These are phyloP conservation scores for Orchesellides sinensis DNA, from an alignment of 2,888 invertebrate species.

Conservation along the genomic window DNA sequence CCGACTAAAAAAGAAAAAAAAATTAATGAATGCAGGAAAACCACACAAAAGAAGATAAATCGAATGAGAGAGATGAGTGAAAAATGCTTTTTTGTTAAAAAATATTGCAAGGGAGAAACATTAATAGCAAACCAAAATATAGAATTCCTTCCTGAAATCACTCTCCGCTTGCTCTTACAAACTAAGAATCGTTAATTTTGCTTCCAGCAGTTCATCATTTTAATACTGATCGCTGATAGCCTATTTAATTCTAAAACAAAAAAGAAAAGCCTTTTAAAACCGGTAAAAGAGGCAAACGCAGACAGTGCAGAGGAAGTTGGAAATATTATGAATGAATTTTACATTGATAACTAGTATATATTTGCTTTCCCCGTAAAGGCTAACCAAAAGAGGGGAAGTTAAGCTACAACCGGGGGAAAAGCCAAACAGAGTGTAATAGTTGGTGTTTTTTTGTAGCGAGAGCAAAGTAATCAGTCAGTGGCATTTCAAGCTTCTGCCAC, in stretches of 20 bases:
- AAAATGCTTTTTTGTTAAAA: too few relatives aligned
- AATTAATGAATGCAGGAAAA: too few relatives aligned
- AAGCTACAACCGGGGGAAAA: neutral
- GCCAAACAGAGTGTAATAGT: neutral
- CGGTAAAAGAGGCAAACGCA: slow-evolving; percentile 17
- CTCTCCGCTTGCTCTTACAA: neutral
- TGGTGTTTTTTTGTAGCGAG: slow-evolving; percentile 32
- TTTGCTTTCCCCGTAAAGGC: slow-evolving; percentile 15
- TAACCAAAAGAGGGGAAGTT: slow-evolving; percentile 1
- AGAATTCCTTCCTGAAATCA: slow-evolving; percentile 24
- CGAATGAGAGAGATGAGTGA: too few relatives aligned
- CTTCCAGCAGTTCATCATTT: slow-evolving; percentile 58
- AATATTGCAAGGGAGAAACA: too few relatives aligned
- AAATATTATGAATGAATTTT: slow-evolving; percentile 26
- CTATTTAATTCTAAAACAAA: slow-evolving; percentile 51
- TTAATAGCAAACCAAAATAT: too few relatives aligned
- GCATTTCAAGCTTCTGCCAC: slow-evolving; percentile 55
- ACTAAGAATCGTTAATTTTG: slow-evolving; percentile 37
- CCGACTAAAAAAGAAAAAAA: too few relatives aligned
- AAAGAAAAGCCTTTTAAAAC: slow-evolving; percentile 37
- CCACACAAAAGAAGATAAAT: too few relatives aligned
- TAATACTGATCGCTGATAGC: slow-evolving; percentile 45
- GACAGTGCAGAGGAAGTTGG: neutral
- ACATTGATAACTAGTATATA: slow-evolving; percentile 44
- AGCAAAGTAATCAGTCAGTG: slow-evolving; percentile 64